Conservation (phyloP, 2,113 vertebrate species). For the Megaceryle torquata region DNA sequence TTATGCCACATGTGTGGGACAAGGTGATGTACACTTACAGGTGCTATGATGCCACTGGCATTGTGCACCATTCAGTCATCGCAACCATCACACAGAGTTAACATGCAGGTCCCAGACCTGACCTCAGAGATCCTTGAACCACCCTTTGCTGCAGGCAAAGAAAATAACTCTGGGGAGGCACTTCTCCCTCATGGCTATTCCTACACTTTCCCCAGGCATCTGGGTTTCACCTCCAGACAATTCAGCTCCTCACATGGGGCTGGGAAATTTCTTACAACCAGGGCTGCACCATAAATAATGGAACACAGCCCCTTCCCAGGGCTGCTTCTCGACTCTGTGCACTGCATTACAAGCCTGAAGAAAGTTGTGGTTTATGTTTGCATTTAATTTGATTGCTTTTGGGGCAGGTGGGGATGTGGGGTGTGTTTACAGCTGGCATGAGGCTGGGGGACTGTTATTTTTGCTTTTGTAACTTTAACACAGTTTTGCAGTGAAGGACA, state of each 20-base stretch:
- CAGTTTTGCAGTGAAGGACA: neutral
- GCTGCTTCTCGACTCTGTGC: neutral
- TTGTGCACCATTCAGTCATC: accelerated
- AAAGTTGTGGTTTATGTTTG: neutral
- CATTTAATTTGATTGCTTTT: neutral
- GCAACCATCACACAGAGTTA: neutral
- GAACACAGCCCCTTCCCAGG: neutral
- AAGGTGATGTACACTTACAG: neutral
- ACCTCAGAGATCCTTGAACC: neutral
- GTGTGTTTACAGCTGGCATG: neutral
- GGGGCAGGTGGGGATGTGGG: neutral
- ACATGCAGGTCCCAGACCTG: accelerated
- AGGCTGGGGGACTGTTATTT: neutral
- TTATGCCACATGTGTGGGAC: neutral
- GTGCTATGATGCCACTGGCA: neutral
- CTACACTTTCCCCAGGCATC: neutral
- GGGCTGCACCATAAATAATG: neutral
- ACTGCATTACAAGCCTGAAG: neutral
- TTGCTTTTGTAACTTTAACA: neutral
- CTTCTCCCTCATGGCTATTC: neutral
- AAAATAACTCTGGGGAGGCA: neutral
- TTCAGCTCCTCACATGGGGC: neutral
- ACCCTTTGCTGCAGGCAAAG: neutral
- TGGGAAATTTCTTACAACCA: neutral
- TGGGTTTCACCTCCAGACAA: neutral